phyloP scores from a whole-genome alignment of 2,113 vertebrate genomes.

The Prochilodus magdalenae region DNA sequence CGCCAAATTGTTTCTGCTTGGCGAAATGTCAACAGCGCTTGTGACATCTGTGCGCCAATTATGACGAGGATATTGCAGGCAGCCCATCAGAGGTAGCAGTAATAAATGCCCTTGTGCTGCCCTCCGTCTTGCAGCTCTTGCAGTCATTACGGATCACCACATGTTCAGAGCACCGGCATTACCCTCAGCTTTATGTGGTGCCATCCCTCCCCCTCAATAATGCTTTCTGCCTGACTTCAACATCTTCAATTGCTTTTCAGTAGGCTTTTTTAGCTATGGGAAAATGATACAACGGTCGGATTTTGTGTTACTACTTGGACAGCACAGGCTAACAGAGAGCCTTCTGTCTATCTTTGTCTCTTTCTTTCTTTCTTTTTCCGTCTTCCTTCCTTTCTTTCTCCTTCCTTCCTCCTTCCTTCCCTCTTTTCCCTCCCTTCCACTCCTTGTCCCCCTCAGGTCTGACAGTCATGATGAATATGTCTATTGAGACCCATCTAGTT shows the following conservation, averaged over 20 bases:
- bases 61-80: slow-evolving; percentile 69
- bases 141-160: slow-evolving; percentile 53
- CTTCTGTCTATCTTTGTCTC: slow-evolving; percentile 11
- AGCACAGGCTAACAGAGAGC: neutral
- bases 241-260: slow-evolving; percentile 41
- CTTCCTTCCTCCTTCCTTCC: slow-evolving; percentile 44
- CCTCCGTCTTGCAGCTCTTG: slow-evolving; percentile 51
- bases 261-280: slow-evolving; percentile 21
- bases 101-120: slow-evolving; percentile 59
- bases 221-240: slow-evolving; percentile 26
- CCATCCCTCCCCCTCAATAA: slow-evolving; percentile 39
- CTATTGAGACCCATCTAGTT: slow-evolving; percentile 72
- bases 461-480: slow-evolving; percentile 75
- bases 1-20: slow-evolving; percentile 71
- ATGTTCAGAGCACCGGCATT: slow-evolving; percentile 48
- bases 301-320: neutral
- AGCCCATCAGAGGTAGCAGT: slow-evolving; percentile 61
- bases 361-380: slow-evolving; percentile 11
- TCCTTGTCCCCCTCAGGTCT: slow-evolving; percentile 61
- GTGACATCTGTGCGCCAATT: slow-evolving; percentile 71
- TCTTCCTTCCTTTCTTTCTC: neutral
- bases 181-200: slow-evolving; percentile 43
- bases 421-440: slow-evolving; percentile 32
- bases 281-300: slow-evolving; percentile 25
- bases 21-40: slow-evolving; percentile 74